phyloP scores from a whole-genome alignment of 2,113 vertebrate genomes.

The Vicugna pacos region DNA sequence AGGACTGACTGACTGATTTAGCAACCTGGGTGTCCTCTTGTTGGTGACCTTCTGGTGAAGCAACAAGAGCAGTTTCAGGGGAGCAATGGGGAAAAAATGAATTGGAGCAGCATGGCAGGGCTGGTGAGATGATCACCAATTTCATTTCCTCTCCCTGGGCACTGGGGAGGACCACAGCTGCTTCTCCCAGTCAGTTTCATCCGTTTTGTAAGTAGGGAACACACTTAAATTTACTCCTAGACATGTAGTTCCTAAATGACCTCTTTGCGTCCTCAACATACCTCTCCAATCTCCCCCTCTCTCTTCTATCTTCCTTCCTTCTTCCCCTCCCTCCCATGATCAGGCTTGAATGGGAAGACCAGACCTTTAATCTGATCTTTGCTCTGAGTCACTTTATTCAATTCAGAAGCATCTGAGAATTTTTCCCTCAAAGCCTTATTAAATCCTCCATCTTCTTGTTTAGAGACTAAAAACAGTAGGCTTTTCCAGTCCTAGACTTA shows the following conservation, averaged over 20 bases:
- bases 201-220: not conserved
- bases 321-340: too few relatives aligned
- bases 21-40: not conserved
- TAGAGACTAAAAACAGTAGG: not conserved
- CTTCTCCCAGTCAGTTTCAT: not conserved
- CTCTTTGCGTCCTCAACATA: too few relatives aligned
- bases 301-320: too few relatives aligned
- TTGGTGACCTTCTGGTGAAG: not conserved
- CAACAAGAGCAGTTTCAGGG: not conserved
- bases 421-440: not conserved
- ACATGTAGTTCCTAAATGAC: not conserved
- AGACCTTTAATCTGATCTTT: not conserved
- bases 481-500: not conserved
- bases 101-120: not conserved
- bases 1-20: too few relatives aligned
- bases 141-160: not conserved
- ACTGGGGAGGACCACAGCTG: not conserved
- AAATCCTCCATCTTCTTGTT: not conserved
- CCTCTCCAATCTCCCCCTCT: fast-evolving
- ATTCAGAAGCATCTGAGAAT: not conserved
- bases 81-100: fast-evolving
- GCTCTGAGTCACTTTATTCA: not conserved
- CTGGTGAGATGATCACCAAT: fast-evolving
- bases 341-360: not conserved
- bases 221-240: not conserved